Base-by-base conservation (phyloP, 2,113 vertebrate species). In the Oryzias curvinotus region DNA sequence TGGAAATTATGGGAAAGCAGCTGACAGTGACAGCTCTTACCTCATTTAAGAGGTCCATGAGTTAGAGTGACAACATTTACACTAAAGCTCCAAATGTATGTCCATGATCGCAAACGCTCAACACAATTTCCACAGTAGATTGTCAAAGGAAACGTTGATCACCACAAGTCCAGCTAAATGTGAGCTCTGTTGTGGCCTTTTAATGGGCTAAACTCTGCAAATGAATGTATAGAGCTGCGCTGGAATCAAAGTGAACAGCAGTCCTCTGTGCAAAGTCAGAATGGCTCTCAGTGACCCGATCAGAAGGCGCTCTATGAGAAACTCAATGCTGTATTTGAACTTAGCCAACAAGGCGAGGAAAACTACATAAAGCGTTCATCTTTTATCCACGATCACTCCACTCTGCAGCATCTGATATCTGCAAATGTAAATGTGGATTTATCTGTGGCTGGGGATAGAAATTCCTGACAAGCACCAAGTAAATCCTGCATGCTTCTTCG, bases 111-210 rank as follows among this genome's bases (percentile, higher is more conserved):
- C 57, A 70, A 77, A 73, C 26, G 5, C n/a, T 49, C 42, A 52
- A 46, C 12, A 48, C 14, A 5, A 10, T 49, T 68, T 59, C 43
- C 25, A 28, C 5, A 2, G n/a, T 49, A 45, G 52, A 3, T 8
- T 17, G 18, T 71, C 75, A 68, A 18, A 47, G 66, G 54, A 19
- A 36, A 49, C 68, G 50, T 6, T 68, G 65, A 71, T 5, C 18
- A 43, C 68, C 51, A 41, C 43, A 51, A 52, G 61, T 52, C 1
- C 57, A 65, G 55, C 16, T 3, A 50, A 65, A 43, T 62, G 45
- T 63, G 60, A 57, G 57, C 5, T 67, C 69, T 41, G 72, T 77
- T 77, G 48, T 81, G 62, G 28, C 6, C 12, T 47, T 53, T 46
- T 36, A 44, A 53, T 21, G 18, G 52, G 53, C 26, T 43, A 28